These are phyloP conservation scores for Hippocampus guttulatus DNA, from an alignment of 2,113 vertebrate genomes.

Conservation along the genomic window DNA sequence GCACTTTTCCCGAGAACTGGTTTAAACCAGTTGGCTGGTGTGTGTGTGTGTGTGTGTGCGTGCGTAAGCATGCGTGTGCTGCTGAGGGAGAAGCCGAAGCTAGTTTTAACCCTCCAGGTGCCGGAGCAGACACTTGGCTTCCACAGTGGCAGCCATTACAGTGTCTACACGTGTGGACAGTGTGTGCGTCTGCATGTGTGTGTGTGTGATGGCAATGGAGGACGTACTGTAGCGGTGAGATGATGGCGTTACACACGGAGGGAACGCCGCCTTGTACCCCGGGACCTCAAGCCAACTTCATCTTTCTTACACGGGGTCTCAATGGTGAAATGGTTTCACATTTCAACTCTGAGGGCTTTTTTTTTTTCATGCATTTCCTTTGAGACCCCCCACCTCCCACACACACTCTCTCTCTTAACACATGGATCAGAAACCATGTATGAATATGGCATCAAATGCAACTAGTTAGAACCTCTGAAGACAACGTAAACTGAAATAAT, in stretches of 20 bases:
- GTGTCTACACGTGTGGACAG: slow-evolving; percentile 8
- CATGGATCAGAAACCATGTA: too few species aligned
- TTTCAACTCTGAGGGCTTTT: slow-evolving; percentile 62
- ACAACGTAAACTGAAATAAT: slow-evolving; percentile 6
- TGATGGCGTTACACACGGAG: slow-evolving; percentile 26
- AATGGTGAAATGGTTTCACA: slow-evolving; percentile 64
- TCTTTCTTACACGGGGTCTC: slow-evolving; percentile 48
- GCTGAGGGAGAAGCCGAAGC: slow-evolving; percentile 73
- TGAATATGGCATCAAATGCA: slow-evolving; percentile 30
- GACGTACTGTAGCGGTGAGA: slow-evolving; percentile 12
- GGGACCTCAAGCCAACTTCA: slow-evolving; percentile 40
- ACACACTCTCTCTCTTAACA: background rate
- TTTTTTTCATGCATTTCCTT: slow-evolving; percentile 43
- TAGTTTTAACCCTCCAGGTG: slow-evolving; percentile 81
- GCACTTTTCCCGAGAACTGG: slow-evolving; percentile 92
- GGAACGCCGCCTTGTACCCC: background rate
- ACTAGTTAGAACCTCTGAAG: slow-evolving; percentile 15
- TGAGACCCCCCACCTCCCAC: background rate
- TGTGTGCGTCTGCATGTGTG: slow-evolving; percentile 13
- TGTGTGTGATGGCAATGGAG: slow-evolving; percentile 5
- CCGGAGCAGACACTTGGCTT: slow-evolving; percentile 45
- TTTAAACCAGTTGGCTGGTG: slow-evolving; percentile 82
- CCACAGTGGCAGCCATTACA: slow-evolving; percentile 44
- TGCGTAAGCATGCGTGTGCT: slow-evolving; percentile 37
- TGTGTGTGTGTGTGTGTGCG: slow-evolving; percentile 38